Base-by-base conservation (phyloP, 2,888 invertebrate genomes). In the Harmothoe impar region DNA sequence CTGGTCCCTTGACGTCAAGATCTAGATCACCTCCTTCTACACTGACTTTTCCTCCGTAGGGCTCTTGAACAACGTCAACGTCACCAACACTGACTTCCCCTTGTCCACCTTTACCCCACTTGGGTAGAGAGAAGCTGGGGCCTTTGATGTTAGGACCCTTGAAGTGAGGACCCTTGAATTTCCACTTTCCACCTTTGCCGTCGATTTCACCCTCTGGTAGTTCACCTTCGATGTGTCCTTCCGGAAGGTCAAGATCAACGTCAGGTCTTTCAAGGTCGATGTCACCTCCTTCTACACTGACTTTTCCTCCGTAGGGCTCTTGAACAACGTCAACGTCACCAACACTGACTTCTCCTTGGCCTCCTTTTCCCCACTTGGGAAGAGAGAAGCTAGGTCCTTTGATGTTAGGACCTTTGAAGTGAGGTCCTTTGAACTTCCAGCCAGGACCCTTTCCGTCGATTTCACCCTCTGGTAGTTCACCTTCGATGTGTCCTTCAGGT, bases 331-430 rank as follows among this genome's bases (percentile, higher is more conserved):
- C 77, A 31, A 77, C 77, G 33, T 77, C 77, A 10, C 77, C 77
- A 77, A 77, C 77, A 77, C 77, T 77, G 77, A 85, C 29, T 29
- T 85, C 85, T 85, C 85, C 85, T 52, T 85, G 85, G 5, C 51
- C 51, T 25, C 54, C 54, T 25, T 51, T 85, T 51, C 85, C 51
- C n/a, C 51, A 85, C 43, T 29, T 85, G n/a, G 85, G 85, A 20
- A 85, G 51, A 43, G 85, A 85, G 51, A 85, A 85, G 29, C 52
- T 85, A 10, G 85, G 85, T 5, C 85, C 85, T 51, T 85, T 85
- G 52, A 85, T 51, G 77, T 77, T 77, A 20, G 77, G 77, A 77
- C 77, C 77, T 25, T 85, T 85, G 25, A 43, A 85, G n/a, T 52
- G 51, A 5, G 51, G 51, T 25, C 85, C 85, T 25, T 85, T 85